Conservation (phyloP, 30 jellyfish, hydroid and myxozoan genomes). For the Cassiopea xamachana region DNA sequence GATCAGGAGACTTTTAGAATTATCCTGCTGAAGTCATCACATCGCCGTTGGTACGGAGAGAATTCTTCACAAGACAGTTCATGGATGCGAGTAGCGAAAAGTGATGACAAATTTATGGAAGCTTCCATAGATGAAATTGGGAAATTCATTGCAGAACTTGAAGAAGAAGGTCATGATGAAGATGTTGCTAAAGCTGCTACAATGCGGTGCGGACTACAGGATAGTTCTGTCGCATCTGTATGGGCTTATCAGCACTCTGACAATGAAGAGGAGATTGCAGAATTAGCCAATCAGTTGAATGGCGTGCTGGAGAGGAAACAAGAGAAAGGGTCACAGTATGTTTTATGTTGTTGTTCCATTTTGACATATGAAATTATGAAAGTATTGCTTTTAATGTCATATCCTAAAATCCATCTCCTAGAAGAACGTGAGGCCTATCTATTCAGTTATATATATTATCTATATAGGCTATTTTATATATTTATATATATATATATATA, state of each 20-base stretch:
- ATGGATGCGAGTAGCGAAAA: background rate
- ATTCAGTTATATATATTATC: too few relatives aligned
- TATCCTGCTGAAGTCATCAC: conserved; percentile 20
- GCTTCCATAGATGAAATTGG: conserved; percentile 8
- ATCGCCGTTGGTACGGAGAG: conserved; percentile 36
- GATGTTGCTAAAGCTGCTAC: conserved; percentile 78
- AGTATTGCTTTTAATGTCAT: too few relatives aligned
- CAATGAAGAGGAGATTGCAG: conserved; percentile 24
- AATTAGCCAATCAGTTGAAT: conserved; percentile 42
- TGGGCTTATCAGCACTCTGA: conserved; percentile 56
- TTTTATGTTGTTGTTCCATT: background rate
- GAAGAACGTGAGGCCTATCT: too few relatives aligned
- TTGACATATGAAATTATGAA: too few relatives aligned
- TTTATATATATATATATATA: too few relatives aligned
- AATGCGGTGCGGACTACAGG: conserved; percentile 37
- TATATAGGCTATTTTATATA: too few relatives aligned
- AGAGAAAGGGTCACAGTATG: background rate
- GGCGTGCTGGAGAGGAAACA: conserved; percentile 42
- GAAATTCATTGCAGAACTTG: conserved; percentile 25
- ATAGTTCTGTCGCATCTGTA: conserved; percentile 20
- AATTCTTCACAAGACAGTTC: background rate
- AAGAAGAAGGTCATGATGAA: conserved; percentile 49
- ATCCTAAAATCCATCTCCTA: too few relatives aligned
- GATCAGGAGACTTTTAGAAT: conserved; percentile 11
- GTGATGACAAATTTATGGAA: conserved; percentile 51